Evolutionary conservation across 2,797 vertebrate species (phyloP), one percentile per base, ranked within the genome.

Genomic region (Argyrosomus regius): DNA sequence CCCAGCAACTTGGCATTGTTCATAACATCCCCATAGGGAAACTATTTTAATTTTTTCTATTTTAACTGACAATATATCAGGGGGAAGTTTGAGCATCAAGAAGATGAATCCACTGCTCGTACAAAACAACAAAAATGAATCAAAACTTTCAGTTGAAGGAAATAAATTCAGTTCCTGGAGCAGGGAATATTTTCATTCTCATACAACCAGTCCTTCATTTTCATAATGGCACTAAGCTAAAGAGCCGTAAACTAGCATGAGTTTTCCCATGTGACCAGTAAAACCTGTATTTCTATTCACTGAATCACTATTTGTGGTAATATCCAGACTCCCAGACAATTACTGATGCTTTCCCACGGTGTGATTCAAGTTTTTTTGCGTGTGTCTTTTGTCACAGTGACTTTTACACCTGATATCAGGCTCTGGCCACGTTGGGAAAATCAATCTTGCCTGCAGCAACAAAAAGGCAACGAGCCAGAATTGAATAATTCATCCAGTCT

Each of bases 1-100:
- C 94, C 95, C 87, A 77, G 95, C 94, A 95, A 95, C 95, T 59
- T 80, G 75, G 61, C 82, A 91, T 91, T 94, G 92, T 95, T 92
- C 89, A 82, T 64, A 75, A 63, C 63, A 60, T 22, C 77, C 65
- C 76, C 56, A 66, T 66, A 79, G 82, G 46, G 72, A 82, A 77
- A 78, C 46, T 35, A 35, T 35, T 35, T 35, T 35, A 35, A 35
- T 35, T 35, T 35, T 35, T 69, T 49, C 64, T 82, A 67, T 76
- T 87, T 83, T 59, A 75, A 80, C 61, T 49, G 60, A 73, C 56
- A 84, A 69, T 52, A 53, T 78, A 28, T 70, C 3, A 0, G 28
- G n/a, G 60, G 60, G 31, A 56, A 49, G 31, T 76, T 63, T 18
- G 49, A n/a, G 49, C 18, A n/a, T 6, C 4, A 26, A 61, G 12